phyloP scores from a whole-genome alignment of 92 coral and sea anemone species.

The Porites evermanni region DNA sequence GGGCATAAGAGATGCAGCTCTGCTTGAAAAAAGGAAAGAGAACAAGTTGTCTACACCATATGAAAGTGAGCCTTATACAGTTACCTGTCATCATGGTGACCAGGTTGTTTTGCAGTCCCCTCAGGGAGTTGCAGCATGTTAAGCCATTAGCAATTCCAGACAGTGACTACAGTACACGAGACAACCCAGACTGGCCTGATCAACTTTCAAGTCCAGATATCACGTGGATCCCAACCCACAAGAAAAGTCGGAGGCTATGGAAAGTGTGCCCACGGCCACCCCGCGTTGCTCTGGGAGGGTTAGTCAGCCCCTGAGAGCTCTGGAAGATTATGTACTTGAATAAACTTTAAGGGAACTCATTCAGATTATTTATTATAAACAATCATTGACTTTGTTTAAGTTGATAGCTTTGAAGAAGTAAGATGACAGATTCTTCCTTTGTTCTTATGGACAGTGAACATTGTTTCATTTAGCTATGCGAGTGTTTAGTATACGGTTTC shows the following conservation, averaged over 20 bases:
- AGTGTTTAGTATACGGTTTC: background rate
- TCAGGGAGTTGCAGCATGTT: constrained; percentile 61
- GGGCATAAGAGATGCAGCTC: constrained; percentile 40
- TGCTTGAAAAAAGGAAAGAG: constrained; percentile 51
- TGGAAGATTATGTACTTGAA: constrained; percentile 39
- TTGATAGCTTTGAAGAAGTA: background rate
- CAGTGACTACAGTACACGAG: background rate
- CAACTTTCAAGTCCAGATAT: background rate
- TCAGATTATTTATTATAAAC: background rate
- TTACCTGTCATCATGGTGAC: constrained; percentile 50
- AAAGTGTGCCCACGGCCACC: background rate
- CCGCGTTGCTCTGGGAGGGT: constrained; percentile 40
- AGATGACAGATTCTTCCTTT: background rate
- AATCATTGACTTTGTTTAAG: background rate
- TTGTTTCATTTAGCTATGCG: background rate
- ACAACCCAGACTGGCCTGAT: background rate
- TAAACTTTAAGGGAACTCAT: background rate
- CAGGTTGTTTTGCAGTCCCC: constrained; percentile 56
- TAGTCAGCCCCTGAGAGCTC: constrained; percentile 23
- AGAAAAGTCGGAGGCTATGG: background rate
- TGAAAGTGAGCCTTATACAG: constrained; percentile 57
- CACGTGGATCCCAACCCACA: background rate
- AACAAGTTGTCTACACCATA: constrained; percentile 62
- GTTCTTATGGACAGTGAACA: background rate
- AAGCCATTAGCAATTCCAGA: constrained; percentile 16